phyloP scores from a whole-genome alignment of 2,113 vertebrate genomes.

The pig (Sus scrofa) region DNA sequence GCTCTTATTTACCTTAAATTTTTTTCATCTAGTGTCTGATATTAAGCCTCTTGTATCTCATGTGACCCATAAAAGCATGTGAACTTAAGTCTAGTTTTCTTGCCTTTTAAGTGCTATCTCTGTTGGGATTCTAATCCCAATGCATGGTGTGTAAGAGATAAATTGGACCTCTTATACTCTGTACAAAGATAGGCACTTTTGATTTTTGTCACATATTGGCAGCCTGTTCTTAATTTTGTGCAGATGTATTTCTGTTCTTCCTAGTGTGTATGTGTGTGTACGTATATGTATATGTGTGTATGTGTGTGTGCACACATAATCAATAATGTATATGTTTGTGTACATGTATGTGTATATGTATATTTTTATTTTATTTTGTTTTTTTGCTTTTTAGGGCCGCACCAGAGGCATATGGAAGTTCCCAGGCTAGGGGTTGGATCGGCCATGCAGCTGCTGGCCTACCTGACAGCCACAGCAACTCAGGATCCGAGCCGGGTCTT shows the following conservation, averaged over 20 bases:
- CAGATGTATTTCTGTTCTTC: conserved; percentile 6
- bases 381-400: too few species aligned
- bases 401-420: too few species aligned
- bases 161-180: not conserved
- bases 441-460: too few species aligned
- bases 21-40: not conserved
- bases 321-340: not conserved
- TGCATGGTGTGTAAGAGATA: not conserved
- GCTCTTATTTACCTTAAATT: not conserved
- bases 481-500: too few species aligned
- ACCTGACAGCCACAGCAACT: too few species aligned
- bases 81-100: not conserved
- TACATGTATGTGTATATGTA: not conserved
- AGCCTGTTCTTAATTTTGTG: not conserved
- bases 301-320: not conserved
- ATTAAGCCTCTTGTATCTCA: not conserved
- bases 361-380: too few species aligned
- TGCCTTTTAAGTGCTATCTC: conserved; percentile 26
- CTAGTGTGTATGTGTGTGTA: not conserved
- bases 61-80: not conserved
- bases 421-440: too few species aligned
- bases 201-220: not conserved
- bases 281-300: not conserved
- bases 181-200: not conserved
- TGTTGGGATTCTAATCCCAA: not conserved